Evolutionary conservation across 2,113 vertebrate genomes (phyloP).

Genomic region (Myrmecophaga tridactyla): DNA sequence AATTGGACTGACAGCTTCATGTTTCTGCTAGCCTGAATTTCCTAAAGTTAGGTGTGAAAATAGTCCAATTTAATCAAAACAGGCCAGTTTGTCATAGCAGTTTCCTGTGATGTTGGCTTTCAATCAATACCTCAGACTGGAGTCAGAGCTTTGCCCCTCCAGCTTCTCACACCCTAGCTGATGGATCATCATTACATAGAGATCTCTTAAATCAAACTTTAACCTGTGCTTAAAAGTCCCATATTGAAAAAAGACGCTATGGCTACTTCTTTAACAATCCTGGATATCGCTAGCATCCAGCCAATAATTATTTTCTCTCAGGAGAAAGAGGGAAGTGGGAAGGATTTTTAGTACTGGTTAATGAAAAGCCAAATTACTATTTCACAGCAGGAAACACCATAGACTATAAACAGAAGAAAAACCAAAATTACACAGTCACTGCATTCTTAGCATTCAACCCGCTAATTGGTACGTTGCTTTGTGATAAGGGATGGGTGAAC

Average conservation of each 20-base stretch:
- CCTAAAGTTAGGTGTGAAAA: conserved; percentile 57
- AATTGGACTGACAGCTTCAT: conserved; percentile 60
- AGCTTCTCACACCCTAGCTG: neutral
- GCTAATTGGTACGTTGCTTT: conserved; percentile 28
- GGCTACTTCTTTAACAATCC: neutral
- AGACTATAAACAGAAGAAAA: neutral
- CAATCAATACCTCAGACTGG: conserved; percentile 9
- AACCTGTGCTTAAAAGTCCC: neutral
- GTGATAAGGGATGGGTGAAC: neutral
- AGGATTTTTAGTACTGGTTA: neutral
- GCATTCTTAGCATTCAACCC: neutral
- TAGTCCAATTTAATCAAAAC: conserved; percentile 32
- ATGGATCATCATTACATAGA: neutral
- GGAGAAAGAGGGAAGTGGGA: neutral
- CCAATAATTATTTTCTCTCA: neutral
- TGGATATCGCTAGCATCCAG: neutral
- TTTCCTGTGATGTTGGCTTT: conserved; percentile 14
- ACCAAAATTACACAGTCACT: neutral
- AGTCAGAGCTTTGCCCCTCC: neutral
- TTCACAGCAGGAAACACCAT: conserved; percentile 11
- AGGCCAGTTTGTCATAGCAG: conserved; percentile 16
- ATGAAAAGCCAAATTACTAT: conserved; percentile 58
- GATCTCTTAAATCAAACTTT: neutral
- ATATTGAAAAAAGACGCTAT: neutral
- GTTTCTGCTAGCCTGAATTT: conserved; percentile 49